Evolutionary conservation across 37 sponge, comb jelly and placozoan species (phyloP).

Genomic region (Hexactinellida sp.): DNA sequence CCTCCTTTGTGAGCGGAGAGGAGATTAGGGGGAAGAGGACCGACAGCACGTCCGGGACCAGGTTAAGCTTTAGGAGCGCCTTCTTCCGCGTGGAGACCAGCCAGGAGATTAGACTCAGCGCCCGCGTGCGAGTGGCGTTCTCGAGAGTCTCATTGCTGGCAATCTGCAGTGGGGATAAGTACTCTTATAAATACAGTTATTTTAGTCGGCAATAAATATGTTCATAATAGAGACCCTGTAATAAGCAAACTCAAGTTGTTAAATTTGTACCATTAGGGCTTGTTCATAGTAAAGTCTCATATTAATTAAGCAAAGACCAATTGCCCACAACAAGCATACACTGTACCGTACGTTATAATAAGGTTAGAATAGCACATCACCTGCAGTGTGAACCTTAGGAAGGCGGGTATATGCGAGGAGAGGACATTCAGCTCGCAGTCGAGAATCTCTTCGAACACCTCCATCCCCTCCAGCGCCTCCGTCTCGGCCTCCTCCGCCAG

Average conservation of each 20-base stretch:
- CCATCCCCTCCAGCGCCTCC: conserved; percentile 88
- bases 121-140: conserved; percentile 61
- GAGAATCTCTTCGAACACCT: conserved; percentile 86
- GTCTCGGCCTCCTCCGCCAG: conserved; percentile 59
- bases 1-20: conserved; percentile 22
- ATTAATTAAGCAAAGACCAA: too few species aligned
- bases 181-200: too few species aligned
- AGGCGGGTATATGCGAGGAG: conserved; percentile 40
- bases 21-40: conserved; percentile 49
- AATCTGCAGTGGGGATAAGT: too few species aligned
- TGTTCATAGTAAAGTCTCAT: too few species aligned
- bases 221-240: too few species aligned
- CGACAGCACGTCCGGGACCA: conserved; percentile 32
- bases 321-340: too few species aligned
- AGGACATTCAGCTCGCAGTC: conserved; percentile 77
- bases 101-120: conserved; percentile 69
- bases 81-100: conserved; percentile 70
- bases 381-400: conserved; percentile 69
- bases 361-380: too few species aligned
- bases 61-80: conserved; percentile 42
- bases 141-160: conserved; percentile 37
- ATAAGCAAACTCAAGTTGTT: too few species aligned
- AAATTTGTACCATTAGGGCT: too few species aligned
- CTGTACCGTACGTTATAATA: too few species aligned
- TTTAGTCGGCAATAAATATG: too few species aligned